Base-by-base conservation (phyloP, 2,888 invertebrate species). In the Cotesia congregata region DNA sequence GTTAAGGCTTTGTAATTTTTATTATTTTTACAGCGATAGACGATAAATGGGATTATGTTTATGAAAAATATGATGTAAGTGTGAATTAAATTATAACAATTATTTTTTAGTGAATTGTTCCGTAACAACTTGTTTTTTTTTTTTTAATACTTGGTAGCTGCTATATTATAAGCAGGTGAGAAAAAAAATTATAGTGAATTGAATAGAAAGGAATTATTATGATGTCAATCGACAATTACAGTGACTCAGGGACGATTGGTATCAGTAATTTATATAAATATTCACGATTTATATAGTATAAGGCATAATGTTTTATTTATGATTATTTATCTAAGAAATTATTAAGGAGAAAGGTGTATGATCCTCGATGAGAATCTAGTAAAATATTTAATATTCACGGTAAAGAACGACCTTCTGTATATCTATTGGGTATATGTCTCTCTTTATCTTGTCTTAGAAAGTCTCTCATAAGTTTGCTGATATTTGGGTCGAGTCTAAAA, bases 401-500 rank as follows among this genome's bases (percentile, higher is more conserved):
- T 59, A 64, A 61, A 59, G 6, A 38, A 39, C 76, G 72, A 76
- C 72, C 72, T 72, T 72, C 76, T 76, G 67, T 68, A 61, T 62
- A 61, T 62, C n/a, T 61, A 67, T 72, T 38, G 61, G 20, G 6
- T 41, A 17, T 65, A 67, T 68, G 60, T 76, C 62, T 62, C 39
- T 40, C 68, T 72, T 41, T 72, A 64, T 30, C 59, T 62, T 17
- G 41, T 64, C 72, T 76, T 76, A 76, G 76, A 76, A 76, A 76
- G 76, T 76, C 65, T 67, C 70, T 72, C 60, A 67, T 72, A 59
- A 67, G 67, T 76, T 67, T 30, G 67, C 72, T 68, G 72, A 76
- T 72, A 76, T 76, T 76, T 68, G 68, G 76, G 76, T 76, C 76
- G 68, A 72, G 62, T 67, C 67, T 50, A 2, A 7, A 50, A 50